Evolutionary conservation across 2,888 invertebrate species (phyloP), one percentile per base, ranked within the genome.

Genomic region (Dasysyrphus albostriatus): DNA sequence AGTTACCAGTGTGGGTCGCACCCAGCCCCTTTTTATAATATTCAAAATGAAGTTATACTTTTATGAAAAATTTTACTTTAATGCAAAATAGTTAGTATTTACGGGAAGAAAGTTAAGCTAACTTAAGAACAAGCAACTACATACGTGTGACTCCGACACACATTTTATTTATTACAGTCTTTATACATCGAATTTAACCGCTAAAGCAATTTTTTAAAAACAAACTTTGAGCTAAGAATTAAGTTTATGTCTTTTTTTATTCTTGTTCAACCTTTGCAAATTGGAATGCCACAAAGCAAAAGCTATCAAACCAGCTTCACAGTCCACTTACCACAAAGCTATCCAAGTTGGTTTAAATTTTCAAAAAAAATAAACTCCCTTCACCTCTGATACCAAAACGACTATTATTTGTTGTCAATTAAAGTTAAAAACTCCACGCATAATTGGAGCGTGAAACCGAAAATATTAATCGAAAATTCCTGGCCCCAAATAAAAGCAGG

Each of bases 391-490:
- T 7, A 32, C n/a, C 8, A 24, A 39, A n/a, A 19, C 47, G 14
- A 34, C 24, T 39, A 69, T 63, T 74, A 47, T 63, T 75, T 75
- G 79, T 58, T 69, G 79, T 79, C 69, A 83, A 75, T 83, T 83
- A 75, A 80, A 76, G 75, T 75, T 76, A 59, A 78, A 85, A 76
- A 75, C 56, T 54, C 82, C 32, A 32, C 65, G 69, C 47, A 70
- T 78, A 73, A 65, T 79, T 83, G 78, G 72, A 87, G 78, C 78
- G 78, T 79, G 72, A 83, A 83, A 87, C 83, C 78, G 75, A 83
- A 87, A 83, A 75, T 87, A 87, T 87, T 79, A 83, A 87, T 83
- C 87, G 87, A 87, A 79, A 75, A 87, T 54, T 47, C 44, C 58
- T 63, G 24, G 10, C 32, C 12, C 37, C n/a, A 12, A 24, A 39